Evolutionary conservation across 2,888 invertebrate species (phyloP), one percentile per base, ranked within the genome.

Genomic region (Parochlus steinenii): DNA sequence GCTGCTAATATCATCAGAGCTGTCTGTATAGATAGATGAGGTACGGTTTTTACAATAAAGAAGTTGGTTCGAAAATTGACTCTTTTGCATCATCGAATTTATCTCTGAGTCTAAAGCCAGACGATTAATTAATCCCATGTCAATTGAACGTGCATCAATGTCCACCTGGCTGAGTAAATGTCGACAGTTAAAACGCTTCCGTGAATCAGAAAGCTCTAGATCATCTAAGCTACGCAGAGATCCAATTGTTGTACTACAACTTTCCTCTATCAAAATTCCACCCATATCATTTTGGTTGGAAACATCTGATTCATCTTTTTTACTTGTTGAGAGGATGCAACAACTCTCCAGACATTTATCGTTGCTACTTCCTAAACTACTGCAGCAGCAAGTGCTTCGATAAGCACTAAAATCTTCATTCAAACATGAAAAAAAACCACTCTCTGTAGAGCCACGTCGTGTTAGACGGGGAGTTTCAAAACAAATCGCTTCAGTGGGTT

Each of bases 351-450:
- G 43, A 40, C 51, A 53, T 39, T 56, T 50, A 12, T n/a, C 12
- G 24, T 3, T 6, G 12, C 12, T 24, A 12, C n/a, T n/a, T 27
- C 32, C 39, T 8, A 41, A 33, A 23, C 27, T 20, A 6, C 22
- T 20, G 8, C 18, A 12, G 23, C 26, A 37, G 12, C 27, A 37
- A 22, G 19, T 37, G 14, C 31, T 32, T 14, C 23, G 28, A 23
- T 61, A 62, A 44, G 53, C 58, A 39, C 69, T 69, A 42, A 73
- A 68, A 52, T 79, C 79, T 52, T 79, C 80, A 48, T 82, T 82
- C 42, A 82, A 78, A 47, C 81, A 83, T 37, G 83, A 83, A 65
- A 83, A 87, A 53, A 87, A 86, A 14, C 87, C 87, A 45, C 81
- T 81, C 55, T 87, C 87, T 54, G 85, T 85, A 14, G 85, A 86